phyloP scores from a whole-genome alignment of 1,140 invertebrate species.

The Nixonia krombeini region DNA sequence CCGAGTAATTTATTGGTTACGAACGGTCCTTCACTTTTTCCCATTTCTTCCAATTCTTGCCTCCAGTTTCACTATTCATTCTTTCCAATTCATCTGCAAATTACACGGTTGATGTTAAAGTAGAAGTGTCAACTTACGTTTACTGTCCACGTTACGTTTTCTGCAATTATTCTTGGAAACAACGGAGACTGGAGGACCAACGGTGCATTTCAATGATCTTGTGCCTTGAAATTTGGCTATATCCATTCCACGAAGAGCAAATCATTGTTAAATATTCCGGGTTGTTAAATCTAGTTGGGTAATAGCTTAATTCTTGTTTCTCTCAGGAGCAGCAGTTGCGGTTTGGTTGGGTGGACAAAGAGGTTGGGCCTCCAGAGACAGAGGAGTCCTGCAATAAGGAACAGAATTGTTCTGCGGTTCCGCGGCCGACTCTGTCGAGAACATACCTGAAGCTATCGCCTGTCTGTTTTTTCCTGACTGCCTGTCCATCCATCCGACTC shows the following conservation, averaged over 20 bases:
- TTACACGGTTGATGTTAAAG: too few relatives aligned
- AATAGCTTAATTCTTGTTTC: slow-evolving; percentile 45
- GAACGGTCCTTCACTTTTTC: slow-evolving; percentile 25
- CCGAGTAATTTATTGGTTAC: slow-evolving; percentile 68
- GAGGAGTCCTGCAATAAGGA: slow-evolving; percentile 62
- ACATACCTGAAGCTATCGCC: slow-evolving; percentile 3
- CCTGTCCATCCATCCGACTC: slow-evolving; percentile 8
- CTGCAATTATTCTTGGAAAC: too few relatives aligned
- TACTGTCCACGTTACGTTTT: too few relatives aligned
- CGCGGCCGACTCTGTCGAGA: slow-evolving; percentile 9
- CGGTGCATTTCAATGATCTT: too few relatives aligned
- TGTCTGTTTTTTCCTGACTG: slow-evolving; percentile 15
- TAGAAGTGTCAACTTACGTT: too few relatives aligned
- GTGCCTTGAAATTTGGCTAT: too few relatives aligned
- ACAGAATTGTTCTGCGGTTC: slow-evolving; percentile 65
- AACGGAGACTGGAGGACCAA: too few relatives aligned
- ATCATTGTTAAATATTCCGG: too few relatives aligned
- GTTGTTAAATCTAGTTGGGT: slow-evolving; percentile 23
- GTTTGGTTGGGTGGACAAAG: slow-evolving; percentile 13
- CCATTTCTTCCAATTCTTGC: not conserved
- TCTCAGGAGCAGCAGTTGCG: slow-evolving; percentile 30
- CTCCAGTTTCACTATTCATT: not conserved
- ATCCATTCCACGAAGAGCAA: too few relatives aligned
- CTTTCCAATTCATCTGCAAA: too few relatives aligned
- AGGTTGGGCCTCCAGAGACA: slow-evolving; percentile 17